Percentiles rank a stretch among this genome's conserved stretches.
Evolutionary conservation across 1,140 invertebrate species (phyloP).

Genomic region (Hormaphis cornu): DNA sequence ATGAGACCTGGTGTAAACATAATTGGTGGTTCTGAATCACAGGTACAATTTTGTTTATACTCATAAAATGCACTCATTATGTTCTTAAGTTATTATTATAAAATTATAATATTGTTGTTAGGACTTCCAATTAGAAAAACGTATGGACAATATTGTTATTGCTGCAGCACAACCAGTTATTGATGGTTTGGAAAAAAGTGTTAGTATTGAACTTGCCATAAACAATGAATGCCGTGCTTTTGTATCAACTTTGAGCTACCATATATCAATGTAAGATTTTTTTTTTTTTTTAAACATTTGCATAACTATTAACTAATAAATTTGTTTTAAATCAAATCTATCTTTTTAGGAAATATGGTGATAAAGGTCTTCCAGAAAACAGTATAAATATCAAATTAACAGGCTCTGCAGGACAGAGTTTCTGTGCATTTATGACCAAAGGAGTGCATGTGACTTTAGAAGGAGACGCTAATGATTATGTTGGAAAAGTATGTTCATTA

Average conservation of each 20-base stretch:
- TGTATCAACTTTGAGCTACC: conserved; percentile 85
- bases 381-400: conserved; percentile 77
- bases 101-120: conserved; percentile 43
- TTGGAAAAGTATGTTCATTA: conserved; percentile 58
- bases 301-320: background rate
- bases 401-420: conserved; percentile 97
- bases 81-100: background rate
- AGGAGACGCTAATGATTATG: conserved; percentile 98
- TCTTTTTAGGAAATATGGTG: conserved; percentile 68
- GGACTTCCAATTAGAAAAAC: conserved; percentile 85
- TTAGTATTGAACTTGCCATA: conserved; percentile 71
- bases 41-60: conserved; percentile 41
- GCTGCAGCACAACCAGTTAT: conserved; percentile 63
- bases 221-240: conserved; percentile 89
- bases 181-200: conserved; percentile 55
- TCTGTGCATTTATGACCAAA: conserved; percentile 92
- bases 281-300: background rate
- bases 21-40: conserved; percentile 71
- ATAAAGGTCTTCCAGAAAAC: conserved; percentile 73
- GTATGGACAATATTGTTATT: conserved; percentile 78
- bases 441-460: conserved; percentile 85
- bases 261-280: conserved; percentile 73
- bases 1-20: conserved; percentile 85
- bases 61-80: background rate
- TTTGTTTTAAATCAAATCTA: background rate